phyloP scores from a whole-genome alignment of 2,113 vertebrate genomes.

The Ophiodon elongatus region DNA sequence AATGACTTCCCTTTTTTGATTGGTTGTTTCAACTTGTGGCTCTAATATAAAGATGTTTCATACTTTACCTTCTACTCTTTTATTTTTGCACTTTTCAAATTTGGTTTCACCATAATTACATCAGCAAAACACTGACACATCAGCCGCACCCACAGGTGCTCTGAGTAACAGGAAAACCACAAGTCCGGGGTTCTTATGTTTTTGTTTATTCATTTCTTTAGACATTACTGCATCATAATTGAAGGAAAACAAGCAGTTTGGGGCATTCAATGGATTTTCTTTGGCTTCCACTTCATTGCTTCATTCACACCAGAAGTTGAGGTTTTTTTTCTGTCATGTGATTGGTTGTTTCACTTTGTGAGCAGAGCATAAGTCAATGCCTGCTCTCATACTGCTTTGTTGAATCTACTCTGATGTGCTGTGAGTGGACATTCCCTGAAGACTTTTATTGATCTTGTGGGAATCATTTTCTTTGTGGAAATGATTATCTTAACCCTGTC shows the following conservation, averaged over 20 bases:
- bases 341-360: constrained; percentile 67
- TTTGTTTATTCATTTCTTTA: constrained; percentile 55
- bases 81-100: constrained; percentile 22
- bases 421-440: constrained; percentile 12
- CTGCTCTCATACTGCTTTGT: constrained; percentile 15
- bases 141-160: constrained; percentile 48
- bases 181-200: background rate
- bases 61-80: background rate
- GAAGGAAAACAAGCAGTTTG: constrained; percentile 54
- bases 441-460: constrained; percentile 6
- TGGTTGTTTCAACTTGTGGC: background rate
- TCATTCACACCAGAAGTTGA: constrained; percentile 51
- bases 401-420: constrained; percentile 45
- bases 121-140: constrained; percentile 61
- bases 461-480: constrained; percentile 30
- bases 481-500: constrained; percentile 59
- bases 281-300: constrained; percentile 41
- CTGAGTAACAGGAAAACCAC: constrained; percentile 61
- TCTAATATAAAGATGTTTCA: background rate
- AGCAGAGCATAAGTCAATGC: constrained; percentile 65
- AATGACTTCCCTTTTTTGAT: background rate
- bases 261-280: constrained; percentile 47
- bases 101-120: constrained; percentile 59
- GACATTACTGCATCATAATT: constrained; percentile 73
- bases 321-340: constrained; percentile 52